Percentiles rank a stretch among this genome's conserved stretches.
phyloP scores from a whole-genome alignment of 2,113 vertebrate species.

The Misgurnus anguillicaudatus region DNA sequence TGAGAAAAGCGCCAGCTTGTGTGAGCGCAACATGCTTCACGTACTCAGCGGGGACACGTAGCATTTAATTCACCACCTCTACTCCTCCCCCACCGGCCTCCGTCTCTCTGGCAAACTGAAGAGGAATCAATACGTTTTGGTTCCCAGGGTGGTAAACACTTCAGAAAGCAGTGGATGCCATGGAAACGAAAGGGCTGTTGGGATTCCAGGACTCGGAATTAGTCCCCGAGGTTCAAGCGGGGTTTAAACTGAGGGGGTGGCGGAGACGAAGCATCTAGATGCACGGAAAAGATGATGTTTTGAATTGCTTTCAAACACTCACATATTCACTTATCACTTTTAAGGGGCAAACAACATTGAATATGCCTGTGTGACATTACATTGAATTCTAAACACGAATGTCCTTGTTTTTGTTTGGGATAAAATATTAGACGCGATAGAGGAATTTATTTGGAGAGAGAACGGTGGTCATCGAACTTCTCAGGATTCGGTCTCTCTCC shows the following conservation, averaged over 20 bases:
- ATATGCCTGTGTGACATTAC: background rate
- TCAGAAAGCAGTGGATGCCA: conserved; percentile 46
- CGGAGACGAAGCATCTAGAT: background rate
- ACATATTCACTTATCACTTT: background rate
- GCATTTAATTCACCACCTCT: conserved; percentile 26
- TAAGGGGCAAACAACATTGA: background rate
- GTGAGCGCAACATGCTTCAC: background rate
- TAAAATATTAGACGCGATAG: too few relatives aligned
- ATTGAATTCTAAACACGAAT: background rate
- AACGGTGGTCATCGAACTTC: too few relatives aligned
- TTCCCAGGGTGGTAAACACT: conserved; percentile 58
- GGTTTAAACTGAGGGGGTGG: conserved; percentile 22
- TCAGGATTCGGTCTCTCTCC: background rate
- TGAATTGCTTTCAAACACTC: background rate
- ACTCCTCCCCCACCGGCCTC: background rate
- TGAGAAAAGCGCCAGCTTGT: conserved; percentile 11
- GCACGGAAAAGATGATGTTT: background rate
- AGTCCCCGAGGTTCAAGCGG: conserved; percentile 37
- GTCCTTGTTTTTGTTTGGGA: too few relatives aligned
- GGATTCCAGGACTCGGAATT: conserved; percentile 28
- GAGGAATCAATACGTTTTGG: conserved; percentile 69
- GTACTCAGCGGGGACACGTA: conserved; percentile 1
- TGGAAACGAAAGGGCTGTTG: conserved; percentile 40
- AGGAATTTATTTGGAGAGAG: too few relatives aligned
- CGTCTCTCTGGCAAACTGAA: conserved; percentile 11